Evolutionary conservation across 2,797 vertebrate species (phyloP).

Genomic region (Cercopithecus mitis): DNA sequence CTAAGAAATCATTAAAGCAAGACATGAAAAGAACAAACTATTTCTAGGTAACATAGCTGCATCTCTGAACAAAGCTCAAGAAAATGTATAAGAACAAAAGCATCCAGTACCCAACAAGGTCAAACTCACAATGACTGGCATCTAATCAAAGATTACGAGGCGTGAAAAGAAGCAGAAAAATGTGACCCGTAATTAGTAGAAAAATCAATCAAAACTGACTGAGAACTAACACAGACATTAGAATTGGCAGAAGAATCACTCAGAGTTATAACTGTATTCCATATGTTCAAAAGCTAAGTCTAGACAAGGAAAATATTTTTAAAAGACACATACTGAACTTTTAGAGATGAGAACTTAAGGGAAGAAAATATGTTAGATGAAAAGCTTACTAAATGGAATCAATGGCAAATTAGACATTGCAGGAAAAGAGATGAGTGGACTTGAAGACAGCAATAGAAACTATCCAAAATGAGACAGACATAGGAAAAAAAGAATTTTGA

Average conservation of each 20-base stretch:
- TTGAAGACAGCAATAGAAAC: background rate
- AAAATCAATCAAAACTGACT: background rate
- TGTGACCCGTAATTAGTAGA: background rate
- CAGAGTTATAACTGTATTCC: background rate
- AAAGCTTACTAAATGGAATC: background rate
- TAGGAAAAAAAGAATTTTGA: background rate
- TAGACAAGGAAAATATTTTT: background rate
- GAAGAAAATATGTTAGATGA: background rate
- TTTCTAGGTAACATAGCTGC: background rate
- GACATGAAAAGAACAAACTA: background rate
- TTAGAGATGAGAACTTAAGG: conserved; percentile 1
- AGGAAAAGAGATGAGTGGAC: background rate
- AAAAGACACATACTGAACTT: background rate
- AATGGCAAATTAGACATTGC: background rate
- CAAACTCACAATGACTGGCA: background rate
- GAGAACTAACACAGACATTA: background rate
- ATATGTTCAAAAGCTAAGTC: background rate
- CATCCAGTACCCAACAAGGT: background rate
- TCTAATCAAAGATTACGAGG: background rate
- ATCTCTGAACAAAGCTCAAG: background rate
- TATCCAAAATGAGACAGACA: background rate
- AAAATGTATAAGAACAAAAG: background rate
- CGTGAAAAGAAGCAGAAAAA: background rate
- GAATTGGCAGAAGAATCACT: background rate
- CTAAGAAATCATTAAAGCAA: background rate